Conservation (phyloP, 2,888 invertebrate species). For the Agapostemon virescens region DNA sequence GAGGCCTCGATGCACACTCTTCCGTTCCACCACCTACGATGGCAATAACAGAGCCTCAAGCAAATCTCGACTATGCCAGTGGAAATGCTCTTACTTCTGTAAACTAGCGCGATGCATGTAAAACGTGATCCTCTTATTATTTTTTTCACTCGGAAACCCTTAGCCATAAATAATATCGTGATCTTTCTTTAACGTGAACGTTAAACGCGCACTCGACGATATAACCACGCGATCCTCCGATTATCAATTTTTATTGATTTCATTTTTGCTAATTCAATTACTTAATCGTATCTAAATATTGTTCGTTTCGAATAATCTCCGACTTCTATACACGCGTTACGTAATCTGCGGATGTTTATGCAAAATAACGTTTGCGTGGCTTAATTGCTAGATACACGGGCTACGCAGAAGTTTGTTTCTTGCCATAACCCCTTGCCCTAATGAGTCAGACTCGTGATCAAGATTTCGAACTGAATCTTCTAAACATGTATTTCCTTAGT, state of each 20-base stretch:
- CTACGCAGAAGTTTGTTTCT: no score
- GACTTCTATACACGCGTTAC: no score
- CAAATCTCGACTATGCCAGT: conserved; percentile 51
- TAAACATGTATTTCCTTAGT: no score
- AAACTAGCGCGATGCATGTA: conserved; percentile 45
- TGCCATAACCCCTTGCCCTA: no score
- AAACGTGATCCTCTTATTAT: conserved; percentile 34
- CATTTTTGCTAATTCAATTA: not conserved
- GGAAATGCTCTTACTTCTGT: conserved; percentile 63
- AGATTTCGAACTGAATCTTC: no score
- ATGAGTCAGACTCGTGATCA: no score
- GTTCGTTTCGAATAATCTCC: no score
- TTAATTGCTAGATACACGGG: no score
- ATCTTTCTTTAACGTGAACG: not conserved
- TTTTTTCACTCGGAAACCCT: not conserved
- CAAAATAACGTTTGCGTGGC: no score
- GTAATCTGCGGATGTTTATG: no score
- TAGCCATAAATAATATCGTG: not conserved
- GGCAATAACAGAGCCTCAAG: conserved; percentile 69
- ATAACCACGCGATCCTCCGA: not conserved
- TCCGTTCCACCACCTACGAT: conserved; percentile 70
- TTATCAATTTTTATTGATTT: not conserved
- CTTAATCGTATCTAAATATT: not conserved
- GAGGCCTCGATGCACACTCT: conserved; percentile 66
- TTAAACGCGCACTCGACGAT: not conserved